Evolutionary conservation across 2,888 invertebrate genomes (phyloP), one percentile per base, ranked within the genome.

Genomic region (Dimorphilus gyrociliatus): DNA sequence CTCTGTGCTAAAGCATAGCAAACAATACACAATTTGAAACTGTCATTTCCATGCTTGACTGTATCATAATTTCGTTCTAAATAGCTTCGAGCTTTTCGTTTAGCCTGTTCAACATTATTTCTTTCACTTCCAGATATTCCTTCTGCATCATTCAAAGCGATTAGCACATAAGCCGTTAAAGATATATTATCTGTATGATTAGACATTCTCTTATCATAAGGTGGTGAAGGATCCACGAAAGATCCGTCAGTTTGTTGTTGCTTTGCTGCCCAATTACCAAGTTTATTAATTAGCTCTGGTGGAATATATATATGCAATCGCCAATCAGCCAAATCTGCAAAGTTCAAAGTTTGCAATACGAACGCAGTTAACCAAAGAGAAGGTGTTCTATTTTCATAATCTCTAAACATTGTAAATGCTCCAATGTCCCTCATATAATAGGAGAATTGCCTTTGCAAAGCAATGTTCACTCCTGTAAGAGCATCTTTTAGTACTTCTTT

Each of bases 251-350:
- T 70, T 0, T 73, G 25, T 63, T 92, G 90, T 62, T 82, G 81
- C 29, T 75, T 69, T 33, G 90, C 61, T 2, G 92, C 66, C 84
- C 85, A 92, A 1, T 74, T 69, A 2, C 85, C 78, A 1, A 88
- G 75, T 55, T 75, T 76, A 3, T 79, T 74, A 46, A 90, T 81
- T 3, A 84, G 78, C 25, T 72, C 69, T 0, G 84, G 80, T 59
- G 90, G 88, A 41, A 92, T 84, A 63, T 82, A 92, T 32, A 92
- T 74, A 51, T 76, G 84, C 60, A 86, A 82, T 66, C 90, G 88
- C 88, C 90, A 92, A 57, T 92, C 90, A 50, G 36, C 30, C 23
- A 27, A 23, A 4, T 30, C 29, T 10, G 33, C 33, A 6, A 23
- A 18, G 2, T 28, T 16, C 10, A 36, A 28, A 19, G 28, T 19